A percentile compares a stretch with the other conserved stretches of the same genome.
Evolutionary conservation across 2,113 vertebrate species (phyloP).

Genomic region (Microcebus jonahi): DNA sequence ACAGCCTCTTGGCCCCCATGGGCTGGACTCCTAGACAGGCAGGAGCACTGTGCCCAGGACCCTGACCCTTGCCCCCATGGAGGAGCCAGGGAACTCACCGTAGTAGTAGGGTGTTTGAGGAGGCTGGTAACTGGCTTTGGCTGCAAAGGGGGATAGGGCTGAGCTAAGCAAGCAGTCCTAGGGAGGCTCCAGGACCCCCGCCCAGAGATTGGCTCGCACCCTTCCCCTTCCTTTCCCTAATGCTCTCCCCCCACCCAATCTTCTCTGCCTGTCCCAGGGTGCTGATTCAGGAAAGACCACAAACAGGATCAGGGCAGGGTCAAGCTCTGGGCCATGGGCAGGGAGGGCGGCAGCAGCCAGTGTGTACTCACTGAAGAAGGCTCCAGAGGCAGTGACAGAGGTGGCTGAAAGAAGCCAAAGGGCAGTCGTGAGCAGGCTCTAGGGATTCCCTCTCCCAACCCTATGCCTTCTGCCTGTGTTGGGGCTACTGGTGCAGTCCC

Average conservation of each 20-base stretch:
- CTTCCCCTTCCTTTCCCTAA: background rate
- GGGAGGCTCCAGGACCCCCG: background rate
- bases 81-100: conserved; percentile 57
- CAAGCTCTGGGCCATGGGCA: background rate
- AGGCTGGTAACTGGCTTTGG: conserved; percentile 17
- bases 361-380: conserved; percentile 55
- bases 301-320: accelerated
- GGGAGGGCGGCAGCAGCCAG: background rate
- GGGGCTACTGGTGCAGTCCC: background rate
- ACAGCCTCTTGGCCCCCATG: background rate
- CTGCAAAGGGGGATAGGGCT: background rate
- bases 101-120: conserved; percentile 55
- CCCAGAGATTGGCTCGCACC: background rate
- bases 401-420: conserved; percentile 2
- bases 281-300: background rate
- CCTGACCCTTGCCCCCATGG: background rate
- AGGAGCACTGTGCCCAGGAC: background rate
- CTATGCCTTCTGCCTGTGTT: background rate
- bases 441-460: background rate
- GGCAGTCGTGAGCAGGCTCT: background rate
- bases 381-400: accelerated
- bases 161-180: background rate
- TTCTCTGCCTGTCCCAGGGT: background rate
- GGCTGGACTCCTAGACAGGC: background rate
- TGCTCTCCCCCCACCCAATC: background rate